Evolutionary conservation across 2,797 vertebrate species (phyloP), one percentile per base, ranked within the genome.

Genomic region (Delichon dasypus): DNA sequence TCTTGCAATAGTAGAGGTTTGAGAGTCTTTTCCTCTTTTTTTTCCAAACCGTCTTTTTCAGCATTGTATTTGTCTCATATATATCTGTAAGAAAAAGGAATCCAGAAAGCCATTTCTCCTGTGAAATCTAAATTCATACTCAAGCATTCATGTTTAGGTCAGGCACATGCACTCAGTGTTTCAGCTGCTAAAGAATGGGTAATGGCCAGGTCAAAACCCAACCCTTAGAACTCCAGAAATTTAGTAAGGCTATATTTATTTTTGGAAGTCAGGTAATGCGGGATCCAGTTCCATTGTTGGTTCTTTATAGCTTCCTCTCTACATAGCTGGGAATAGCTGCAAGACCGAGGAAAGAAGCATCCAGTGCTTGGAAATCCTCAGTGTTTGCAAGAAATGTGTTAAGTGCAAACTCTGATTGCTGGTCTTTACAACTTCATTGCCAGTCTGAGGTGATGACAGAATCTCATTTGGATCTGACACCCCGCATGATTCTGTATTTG

Each of bases 71-170:
- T n/a, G 4, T 58, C 19, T 67, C 17, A 25, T 21, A 58, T 10
- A 4, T 8, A 22, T 34, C 47, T 45, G 3, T 30, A 57, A 70
- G 29, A 22, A 57, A 81, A 65, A 26, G 25, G 62, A 84, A 61
- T 29, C 22, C 23, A 51, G 40, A 79, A 79, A 76, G 14, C 5
- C 3, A 40, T 76, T 80, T 76, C 64, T 10, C n/a, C 16, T n/a
- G 17, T 79, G 50, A 85, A 72, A 77, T 38, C 2, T 36, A 57
- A 44, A 76, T 88, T 76, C 21, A 44, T 25, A 27, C 20, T n/a
- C 0, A 0, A 6, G 2, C 29, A 36, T 48, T 23, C 17, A 3
- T 29, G 10, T 40, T 68, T 91, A 55, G 30, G 18, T 30, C 36
- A 80, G 42, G 19, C 15, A 73, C 27, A 10, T 18, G 13, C 13